Percentiles rank a stretch among this genome's conserved stretches.
Conservation (phyloP, 2,888 invertebrate species). For the Homarus gammarus region DNA sequence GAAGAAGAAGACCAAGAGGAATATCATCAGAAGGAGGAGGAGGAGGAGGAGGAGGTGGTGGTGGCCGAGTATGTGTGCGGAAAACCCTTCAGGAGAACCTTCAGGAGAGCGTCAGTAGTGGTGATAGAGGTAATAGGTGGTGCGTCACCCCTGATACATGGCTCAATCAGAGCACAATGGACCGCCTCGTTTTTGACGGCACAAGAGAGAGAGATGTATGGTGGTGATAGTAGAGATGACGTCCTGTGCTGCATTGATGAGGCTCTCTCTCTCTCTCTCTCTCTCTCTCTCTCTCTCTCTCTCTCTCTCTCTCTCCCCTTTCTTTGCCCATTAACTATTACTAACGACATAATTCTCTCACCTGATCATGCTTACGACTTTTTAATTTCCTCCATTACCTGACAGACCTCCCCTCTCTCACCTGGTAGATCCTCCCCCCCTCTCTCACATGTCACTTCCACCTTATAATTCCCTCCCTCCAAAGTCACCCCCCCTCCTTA, state of each 20-base stretch:
- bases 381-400: neutral
- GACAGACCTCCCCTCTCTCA: neutral
- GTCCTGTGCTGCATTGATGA: neutral
- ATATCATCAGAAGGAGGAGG: neutral
- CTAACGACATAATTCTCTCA: neutral
- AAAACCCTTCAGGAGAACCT: too few species aligned
- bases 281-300: constrained; percentile 8
- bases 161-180: constrained; percentile 41
- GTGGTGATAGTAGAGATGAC: constrained; percentile 29
- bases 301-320: constrained; percentile 6
- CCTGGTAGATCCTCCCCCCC: neutral
- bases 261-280: neutral
- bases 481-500: neutral
- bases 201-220: constrained; percentile 38
- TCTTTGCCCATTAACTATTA: neutral
- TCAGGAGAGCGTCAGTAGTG: neutral
- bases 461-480: neutral
- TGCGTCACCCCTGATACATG: neutral
- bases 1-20: too few species aligned
- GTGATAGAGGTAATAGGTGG: neutral
- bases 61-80: too few species aligned
- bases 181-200: constrained; percentile 19
- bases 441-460: neutral
- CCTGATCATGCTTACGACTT: neutral
- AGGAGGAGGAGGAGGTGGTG: too few species aligned